Evolutionary conservation across 35 echinoderm and acorn worm genomes (phyloP).

Genomic region (Ophiothrix spiculata): DNA sequence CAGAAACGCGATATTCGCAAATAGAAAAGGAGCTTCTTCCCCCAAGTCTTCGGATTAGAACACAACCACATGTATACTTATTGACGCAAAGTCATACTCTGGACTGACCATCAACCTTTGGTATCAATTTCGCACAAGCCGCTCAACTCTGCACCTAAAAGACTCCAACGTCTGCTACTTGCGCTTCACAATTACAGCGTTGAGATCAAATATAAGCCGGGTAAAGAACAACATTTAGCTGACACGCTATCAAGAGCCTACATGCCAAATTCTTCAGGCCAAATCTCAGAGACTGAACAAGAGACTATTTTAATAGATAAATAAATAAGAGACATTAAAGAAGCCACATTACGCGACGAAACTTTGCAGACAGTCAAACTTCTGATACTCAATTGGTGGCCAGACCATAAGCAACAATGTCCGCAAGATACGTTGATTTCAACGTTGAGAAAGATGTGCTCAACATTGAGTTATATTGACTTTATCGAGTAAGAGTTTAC

Average conservation of each 20-base stretch:
- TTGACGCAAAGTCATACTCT: conserved; percentile 39
- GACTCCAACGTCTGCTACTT: conserved; percentile 8
- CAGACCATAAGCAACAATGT: background rate
- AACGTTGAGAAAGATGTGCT: no score
- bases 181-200: conserved; percentile 3
- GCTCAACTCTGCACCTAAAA: conserved; percentile 28
- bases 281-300: conserved; percentile 18
- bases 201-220: conserved; percentile 35
- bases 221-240: conserved; percentile 12
- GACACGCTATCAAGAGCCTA: conserved; percentile 41
- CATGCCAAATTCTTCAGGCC: background rate
- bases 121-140: conserved; percentile 39
- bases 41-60: conserved; percentile 62
- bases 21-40: conserved; percentile 56
- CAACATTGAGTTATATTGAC: no score
- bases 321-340: conserved; percentile 17
- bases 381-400: conserved; percentile 26
- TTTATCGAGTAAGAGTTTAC: no score
- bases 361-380: conserved; percentile 36
- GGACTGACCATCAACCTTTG: conserved; percentile 43
- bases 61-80: conserved; percentile 53
- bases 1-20: conserved; percentile 50
- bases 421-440: background rate
- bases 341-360: conserved; percentile 19
- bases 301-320: conserved; percentile 41